Percentiles rank a stretch among this genome's conserved stretches.
Conservation (phyloP, 2,113 vertebrate genomes). For the Chloroceryle aenea region DNA sequence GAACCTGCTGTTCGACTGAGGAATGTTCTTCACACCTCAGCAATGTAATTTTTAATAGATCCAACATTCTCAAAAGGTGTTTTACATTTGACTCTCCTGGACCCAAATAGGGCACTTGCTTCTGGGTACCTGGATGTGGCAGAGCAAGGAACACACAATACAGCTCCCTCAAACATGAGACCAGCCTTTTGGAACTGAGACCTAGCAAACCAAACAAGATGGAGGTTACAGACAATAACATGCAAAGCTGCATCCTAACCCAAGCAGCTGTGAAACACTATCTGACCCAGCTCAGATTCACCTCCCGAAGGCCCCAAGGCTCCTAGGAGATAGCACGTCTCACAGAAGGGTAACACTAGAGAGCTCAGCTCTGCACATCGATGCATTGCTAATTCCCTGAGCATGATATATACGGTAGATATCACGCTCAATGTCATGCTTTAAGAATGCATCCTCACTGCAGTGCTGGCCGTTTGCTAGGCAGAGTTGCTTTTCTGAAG, state of each 20-base stretch:
- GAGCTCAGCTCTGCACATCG: background rate
- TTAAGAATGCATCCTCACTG: background rate
- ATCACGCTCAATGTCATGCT: background rate
- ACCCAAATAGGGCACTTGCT: background rate
- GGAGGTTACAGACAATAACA: background rate
- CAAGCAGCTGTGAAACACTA: background rate
- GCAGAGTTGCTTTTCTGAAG: constrained; percentile 24
- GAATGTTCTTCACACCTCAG: background rate
- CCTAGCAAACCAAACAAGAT: background rate
- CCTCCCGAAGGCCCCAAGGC: background rate
- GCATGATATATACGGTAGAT: background rate
- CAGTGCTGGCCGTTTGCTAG: background rate
- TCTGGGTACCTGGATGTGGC: background rate
- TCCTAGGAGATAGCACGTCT: background rate
- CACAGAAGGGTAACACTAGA: background rate
- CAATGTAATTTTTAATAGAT: background rate
- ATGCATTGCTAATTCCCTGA: background rate
- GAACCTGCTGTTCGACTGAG: background rate
- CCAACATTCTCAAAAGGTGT: background rate
- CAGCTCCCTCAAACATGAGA: rapidly evolving
- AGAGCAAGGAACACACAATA: background rate
- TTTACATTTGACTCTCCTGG: background rate
- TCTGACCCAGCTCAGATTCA: background rate
- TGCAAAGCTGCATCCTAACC: background rate
- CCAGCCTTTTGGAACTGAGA: background rate